Base-by-base conservation (phyloP, 2,797 vertebrate species). In the Yasuhikotakia modesta region DNA sequence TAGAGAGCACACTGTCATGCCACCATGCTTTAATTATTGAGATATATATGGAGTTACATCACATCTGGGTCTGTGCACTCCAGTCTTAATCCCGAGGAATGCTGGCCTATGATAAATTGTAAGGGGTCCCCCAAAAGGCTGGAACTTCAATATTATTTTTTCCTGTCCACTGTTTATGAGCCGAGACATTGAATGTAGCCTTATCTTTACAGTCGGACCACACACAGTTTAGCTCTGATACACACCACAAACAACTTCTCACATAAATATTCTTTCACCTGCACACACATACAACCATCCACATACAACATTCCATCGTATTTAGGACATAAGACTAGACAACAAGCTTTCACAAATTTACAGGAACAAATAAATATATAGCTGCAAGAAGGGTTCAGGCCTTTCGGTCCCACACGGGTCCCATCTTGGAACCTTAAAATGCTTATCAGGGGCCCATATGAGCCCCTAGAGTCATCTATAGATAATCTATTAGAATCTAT, bases 11-110 rank as follows among this genome's bases (percentile, higher is more conserved):
- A 19, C 52, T 32, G 17, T 63, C 8, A 22, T 69, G 43, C 17
- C 17, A 1, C 19, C 16, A 52, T n/a, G 17, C 48, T 11, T 46
- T 48, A 76, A 67, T 46, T 45, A 50, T 30, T 48, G 48, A 61
- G 71, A 65, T 61, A 69, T 21, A 60, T 39, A 76, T 30, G 12
- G 17, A 63, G 2, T 45, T 73, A 52, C 55, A 70, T 74, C 32
- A 22, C 57, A 80, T 22, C 13, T 14, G 11, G 12, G 12, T 14
- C 22, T 24, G 2, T 30, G 12, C 1, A 13, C 27, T 58, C 27
- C 64, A 45, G 13, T 27, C 63, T 64, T 79, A 82, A 76, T 79
- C 76, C 65, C 76, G 53, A 82, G 78, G 70, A 85, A 84, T 80
- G 79, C 71, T 70, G 78, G 63, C 65, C 64, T 73, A 61, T 66